Evolutionary conservation across 1,140 invertebrate genomes (phyloP).

Genomic region (Cydia splendana): DNA sequence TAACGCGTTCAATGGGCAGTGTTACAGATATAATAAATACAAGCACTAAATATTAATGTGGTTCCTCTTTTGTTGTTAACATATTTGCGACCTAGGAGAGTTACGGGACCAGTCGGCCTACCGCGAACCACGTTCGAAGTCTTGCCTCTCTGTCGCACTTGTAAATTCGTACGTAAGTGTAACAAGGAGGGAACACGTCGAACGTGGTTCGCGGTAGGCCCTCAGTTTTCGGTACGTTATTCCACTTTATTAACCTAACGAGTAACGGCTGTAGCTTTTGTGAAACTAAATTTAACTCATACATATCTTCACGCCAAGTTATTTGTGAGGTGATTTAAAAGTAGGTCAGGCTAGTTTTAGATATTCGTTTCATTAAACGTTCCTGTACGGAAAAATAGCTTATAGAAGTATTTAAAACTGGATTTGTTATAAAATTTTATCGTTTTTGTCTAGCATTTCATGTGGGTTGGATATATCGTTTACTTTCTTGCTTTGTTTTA

Average conservation of each 20-base stretch:
- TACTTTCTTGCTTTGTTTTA: too few species aligned
- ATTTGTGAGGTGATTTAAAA: conserved; percentile 7
- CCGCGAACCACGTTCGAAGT: too few species aligned
- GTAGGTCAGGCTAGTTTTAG: neutral
- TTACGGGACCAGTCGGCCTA: neutral
- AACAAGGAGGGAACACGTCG: too few species aligned
- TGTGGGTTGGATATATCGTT: too few species aligned
- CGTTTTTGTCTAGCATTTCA: neutral
- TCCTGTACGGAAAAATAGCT: neutral
- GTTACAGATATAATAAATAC: neutral
- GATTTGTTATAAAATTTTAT: neutral
- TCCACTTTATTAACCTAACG: conserved; percentile 28
- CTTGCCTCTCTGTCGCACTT: too few species aligned
- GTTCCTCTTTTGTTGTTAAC: neutral
- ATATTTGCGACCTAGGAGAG: neutral
- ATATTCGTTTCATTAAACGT: neutral
- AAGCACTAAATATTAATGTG: neutral
- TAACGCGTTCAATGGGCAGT: neutral
- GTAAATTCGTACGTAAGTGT: too few species aligned
- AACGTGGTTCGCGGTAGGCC: too few species aligned
- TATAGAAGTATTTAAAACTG: too few species aligned
- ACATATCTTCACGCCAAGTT: conserved; percentile 20
- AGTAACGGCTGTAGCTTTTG: conserved; percentile 20
- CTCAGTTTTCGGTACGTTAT: conserved; percentile 20
- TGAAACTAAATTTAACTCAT: conserved; percentile 15